Percentiles rank a stretch among this genome's conserved stretches.
These are phyloP conservation scores for Macrostomum lignano DNA, from an alignment of 1,140 invertebrate species.

Conservation along the genomic window DNA sequence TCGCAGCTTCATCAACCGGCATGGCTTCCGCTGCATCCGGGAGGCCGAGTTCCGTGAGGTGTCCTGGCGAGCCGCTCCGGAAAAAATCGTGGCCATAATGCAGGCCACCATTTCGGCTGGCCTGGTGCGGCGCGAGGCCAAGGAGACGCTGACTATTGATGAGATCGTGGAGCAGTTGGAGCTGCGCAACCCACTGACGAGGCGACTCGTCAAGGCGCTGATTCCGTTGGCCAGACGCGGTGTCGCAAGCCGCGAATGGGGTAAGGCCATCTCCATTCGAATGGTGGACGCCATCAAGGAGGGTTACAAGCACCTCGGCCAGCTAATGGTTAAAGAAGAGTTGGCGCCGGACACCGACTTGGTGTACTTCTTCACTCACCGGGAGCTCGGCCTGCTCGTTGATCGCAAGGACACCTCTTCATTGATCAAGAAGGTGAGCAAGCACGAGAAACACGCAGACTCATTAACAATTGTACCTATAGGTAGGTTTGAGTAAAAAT, in stretches of 20 bases:
- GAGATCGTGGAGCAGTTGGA: conserved; percentile 10
- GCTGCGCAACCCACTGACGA: conserved; percentile 10
- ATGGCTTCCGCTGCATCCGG: conserved; percentile 42
- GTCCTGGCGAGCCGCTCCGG: conserved; percentile 38
- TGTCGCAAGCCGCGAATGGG: conserved; percentile 36
- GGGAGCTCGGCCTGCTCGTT: conserved; percentile 41
- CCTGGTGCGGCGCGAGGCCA: conserved; percentile 5
- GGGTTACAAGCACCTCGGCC: conserved; percentile 33
- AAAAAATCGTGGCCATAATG: conserved; percentile 34
- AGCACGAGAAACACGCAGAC: too few species aligned
- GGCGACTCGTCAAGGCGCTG: conserved; percentile 28
- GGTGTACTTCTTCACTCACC: conserved; percentile 38
- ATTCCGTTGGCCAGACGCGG: conserved; percentile 34
- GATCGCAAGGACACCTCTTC: too few species aligned
- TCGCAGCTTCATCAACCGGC: conserved; percentile 35
- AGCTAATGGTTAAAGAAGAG: conserved; percentile 34
- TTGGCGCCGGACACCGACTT: conserved; percentile 34
- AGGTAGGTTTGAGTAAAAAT: too few species aligned
- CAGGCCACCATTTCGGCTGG: conserved; percentile 24
- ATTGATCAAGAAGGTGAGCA: too few species aligned
- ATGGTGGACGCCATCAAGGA: conserved; percentile 35
- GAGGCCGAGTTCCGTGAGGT: conserved; percentile 40
- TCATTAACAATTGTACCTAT: too few species aligned
- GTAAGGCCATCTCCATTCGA: conserved; percentile 36
- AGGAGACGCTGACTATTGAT: conserved; percentile 4